Evolutionary conservation across 1,140 invertebrate species (phyloP).

Genomic region (Apis dorsata): DNA sequence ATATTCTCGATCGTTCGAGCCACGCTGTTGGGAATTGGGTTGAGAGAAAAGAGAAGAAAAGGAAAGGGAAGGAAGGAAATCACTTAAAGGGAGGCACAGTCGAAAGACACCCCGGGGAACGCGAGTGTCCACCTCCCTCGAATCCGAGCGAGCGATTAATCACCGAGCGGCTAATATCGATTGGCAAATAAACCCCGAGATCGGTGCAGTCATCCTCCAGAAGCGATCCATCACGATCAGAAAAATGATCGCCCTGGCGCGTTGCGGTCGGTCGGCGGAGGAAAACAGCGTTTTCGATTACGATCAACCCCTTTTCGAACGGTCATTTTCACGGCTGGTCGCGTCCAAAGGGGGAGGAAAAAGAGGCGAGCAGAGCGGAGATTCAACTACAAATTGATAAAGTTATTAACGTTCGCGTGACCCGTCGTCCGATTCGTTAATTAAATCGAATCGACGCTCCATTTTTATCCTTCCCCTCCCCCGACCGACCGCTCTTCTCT

Average conservation of each 20-base stretch:
- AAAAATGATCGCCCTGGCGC: slow-evolving; percentile 24
- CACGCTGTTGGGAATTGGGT: too few species aligned
- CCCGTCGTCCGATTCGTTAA: slow-evolving; percentile 49
- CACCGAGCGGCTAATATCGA: slow-evolving; percentile 27
- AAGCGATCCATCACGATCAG: slow-evolving; percentile 40
- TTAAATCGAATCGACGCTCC: slow-evolving; percentile 48
- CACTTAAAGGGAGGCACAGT: background rate
- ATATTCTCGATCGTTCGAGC: background rate
- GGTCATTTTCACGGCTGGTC: slow-evolving; percentile 14
- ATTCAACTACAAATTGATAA: slow-evolving; percentile 54
- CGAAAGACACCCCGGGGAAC: slow-evolving; percentile 23
- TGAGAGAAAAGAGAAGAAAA: background rate
- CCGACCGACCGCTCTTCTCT: background rate
- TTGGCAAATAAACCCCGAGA: slow-evolving; percentile 43
- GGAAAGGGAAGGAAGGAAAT: background rate
- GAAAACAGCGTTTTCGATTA: slow-evolving; percentile 19
- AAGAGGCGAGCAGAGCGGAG: background rate
- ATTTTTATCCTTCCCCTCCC: background rate
- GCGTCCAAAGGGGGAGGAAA: background rate
- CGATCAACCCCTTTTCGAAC: slow-evolving; percentile 10
- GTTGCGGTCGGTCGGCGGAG: background rate
- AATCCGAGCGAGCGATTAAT: slow-evolving; percentile 35
- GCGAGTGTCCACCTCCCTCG: slow-evolving; percentile 7
- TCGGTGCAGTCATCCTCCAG: slow-evolving; percentile 33
- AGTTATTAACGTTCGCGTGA: slow-evolving; percentile 55